These are phyloP conservation scores for Apostichopus leukothele DNA, from an alignment of 53 echinoderm and acorn worm species.

Conservation along the genomic window DNA sequence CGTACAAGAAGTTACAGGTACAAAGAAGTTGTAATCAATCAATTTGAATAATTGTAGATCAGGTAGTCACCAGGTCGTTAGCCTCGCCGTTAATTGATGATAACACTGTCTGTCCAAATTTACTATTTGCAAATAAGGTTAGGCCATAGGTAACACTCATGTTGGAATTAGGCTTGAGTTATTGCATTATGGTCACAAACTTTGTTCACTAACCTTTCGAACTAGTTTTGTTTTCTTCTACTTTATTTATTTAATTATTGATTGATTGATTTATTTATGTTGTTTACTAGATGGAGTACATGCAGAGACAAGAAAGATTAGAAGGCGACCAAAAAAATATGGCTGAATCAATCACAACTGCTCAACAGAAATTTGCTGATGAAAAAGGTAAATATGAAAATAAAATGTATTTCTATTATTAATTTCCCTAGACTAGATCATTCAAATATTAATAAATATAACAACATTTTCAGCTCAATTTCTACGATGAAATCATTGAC, in stretches of 20 bases:
- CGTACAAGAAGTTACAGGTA: slow-evolving; percentile 83
- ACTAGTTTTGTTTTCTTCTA: too few species aligned
- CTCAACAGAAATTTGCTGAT: slow-evolving; percentile 82
- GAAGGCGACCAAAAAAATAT: slow-evolving; percentile 76
- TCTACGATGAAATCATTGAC: background rate
- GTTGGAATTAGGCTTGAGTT: too few species aligned
- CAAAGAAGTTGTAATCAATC: background rate
- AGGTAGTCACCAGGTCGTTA: background rate
- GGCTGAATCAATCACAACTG: slow-evolving; percentile 72
- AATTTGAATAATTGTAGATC: background rate
- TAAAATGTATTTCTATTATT: background rate
- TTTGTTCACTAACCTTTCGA: too few species aligned
- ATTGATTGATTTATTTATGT: too few species aligned
- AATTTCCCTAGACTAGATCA: too few species aligned
- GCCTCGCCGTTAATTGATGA: too few species aligned
- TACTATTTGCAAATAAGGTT: too few species aligned
- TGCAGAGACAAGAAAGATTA: slow-evolving; percentile 82
- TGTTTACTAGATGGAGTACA: slow-evolving; percentile 61
- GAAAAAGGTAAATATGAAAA: slow-evolving; percentile 69
- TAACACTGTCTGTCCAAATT: too few species aligned
- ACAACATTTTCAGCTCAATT: background rate
- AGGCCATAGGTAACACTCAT: too few species aligned
- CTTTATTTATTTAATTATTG: too few species aligned
- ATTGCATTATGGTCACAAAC: too few species aligned
- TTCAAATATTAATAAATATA: background rate